These are phyloP conservation scores for Ceuthmochares aereus DNA, from an alignment of 2,113 vertebrate species.

Conservation along the genomic window DNA sequence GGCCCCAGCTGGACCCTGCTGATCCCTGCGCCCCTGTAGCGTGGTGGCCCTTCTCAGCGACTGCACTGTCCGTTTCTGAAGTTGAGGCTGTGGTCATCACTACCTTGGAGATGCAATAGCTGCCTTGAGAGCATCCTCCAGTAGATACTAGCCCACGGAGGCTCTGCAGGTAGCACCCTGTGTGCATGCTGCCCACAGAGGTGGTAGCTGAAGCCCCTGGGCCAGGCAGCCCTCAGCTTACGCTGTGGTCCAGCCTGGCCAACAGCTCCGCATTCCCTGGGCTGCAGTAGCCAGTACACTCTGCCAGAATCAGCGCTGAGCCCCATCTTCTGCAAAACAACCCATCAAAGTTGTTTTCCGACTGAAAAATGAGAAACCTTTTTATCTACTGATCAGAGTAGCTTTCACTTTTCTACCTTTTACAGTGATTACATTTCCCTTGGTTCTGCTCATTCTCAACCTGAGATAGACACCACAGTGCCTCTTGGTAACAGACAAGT, in stretches of 20 bases:
- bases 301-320: not conserved
- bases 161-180: rapidly evolving
- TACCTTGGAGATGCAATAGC: not conserved
- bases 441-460: not conserved
- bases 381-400: not conserved
- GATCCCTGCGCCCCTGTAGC: not conserved
- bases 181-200: not conserved
- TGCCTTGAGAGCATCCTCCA: rapidly evolving
- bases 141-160: rapidly evolving
- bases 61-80: not conserved
- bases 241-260: not conserved
- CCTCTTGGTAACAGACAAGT: not conserved
- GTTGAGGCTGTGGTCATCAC: not conserved
- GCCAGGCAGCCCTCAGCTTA: rapidly evolving
- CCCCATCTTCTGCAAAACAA: not conserved
- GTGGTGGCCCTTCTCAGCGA: rapidly evolving
- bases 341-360: not conserved
- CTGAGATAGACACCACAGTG: not conserved
- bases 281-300: not conserved
- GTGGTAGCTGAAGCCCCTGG: not conserved
- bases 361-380: not conserved
- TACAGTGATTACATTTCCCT: not conserved
- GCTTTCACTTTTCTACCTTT: not conserved
- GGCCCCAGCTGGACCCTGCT: too few relatives aligned
- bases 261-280: rapidly evolving